Evolutionary conservation across 2,888 invertebrate species (phyloP).

Genomic region (Lycocerus yunnanus): DNA sequence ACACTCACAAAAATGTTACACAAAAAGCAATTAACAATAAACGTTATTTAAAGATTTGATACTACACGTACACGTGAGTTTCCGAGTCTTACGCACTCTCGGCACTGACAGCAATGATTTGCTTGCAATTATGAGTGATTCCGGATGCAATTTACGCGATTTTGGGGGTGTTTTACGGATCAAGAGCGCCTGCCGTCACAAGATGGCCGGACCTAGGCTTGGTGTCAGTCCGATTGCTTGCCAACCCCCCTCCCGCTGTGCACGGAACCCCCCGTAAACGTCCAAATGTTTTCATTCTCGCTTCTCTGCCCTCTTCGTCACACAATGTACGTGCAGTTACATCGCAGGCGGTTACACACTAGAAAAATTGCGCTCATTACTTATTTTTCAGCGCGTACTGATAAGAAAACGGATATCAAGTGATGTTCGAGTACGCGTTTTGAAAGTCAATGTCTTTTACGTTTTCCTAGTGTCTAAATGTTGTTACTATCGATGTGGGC

Average conservation of each 20-base stretch:
- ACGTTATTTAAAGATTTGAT: constrained; percentile 38
- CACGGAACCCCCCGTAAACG: constrained; percentile 56
- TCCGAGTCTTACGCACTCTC: constrained; percentile 43
- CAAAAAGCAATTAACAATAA: constrained; percentile 46
- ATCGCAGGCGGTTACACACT: constrained; percentile 56
- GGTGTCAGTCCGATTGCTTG: constrained; percentile 55
- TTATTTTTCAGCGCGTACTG: constrained; percentile 50
- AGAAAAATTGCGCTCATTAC: constrained; percentile 53
- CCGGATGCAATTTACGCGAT: constrained; percentile 40
- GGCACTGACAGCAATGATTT: constrained; percentile 42
- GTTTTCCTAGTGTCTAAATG: constrained; percentile 1
- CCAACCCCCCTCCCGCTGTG: constrained; percentile 51
- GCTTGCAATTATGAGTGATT: constrained; percentile 43
- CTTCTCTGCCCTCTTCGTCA: constrained; percentile 53
- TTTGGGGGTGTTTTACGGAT: constrained; percentile 52
- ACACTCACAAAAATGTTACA: constrained; percentile 51
- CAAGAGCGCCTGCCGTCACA: constrained; percentile 55
- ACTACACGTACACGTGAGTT: constrained; percentile 48
- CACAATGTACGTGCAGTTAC: constrained; percentile 53
- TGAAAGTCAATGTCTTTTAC: constrained; percentile 7
- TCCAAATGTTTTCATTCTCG: constrained; percentile 57
- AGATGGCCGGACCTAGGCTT: constrained; percentile 59
- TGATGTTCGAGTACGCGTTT: constrained; percentile 19
- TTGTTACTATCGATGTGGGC: constrained; percentile 16
- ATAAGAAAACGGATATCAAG: constrained; percentile 36